Evolutionary conservation across 2,888 invertebrate species (phyloP).

Genomic region (Megaustenia siamemsis): DNA sequence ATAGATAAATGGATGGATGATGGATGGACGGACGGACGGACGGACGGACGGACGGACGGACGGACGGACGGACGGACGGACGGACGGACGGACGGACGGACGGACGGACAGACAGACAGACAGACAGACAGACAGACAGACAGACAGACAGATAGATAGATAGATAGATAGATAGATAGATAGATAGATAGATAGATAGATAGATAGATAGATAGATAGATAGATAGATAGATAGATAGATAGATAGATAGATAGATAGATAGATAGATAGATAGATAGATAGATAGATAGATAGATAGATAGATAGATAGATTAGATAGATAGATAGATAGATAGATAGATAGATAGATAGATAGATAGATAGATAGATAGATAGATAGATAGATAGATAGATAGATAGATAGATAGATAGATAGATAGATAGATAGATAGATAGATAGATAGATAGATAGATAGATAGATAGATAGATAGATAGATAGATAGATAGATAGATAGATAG

Average conservation of each 20-base stretch:
- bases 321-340: neutral
- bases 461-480: neutral
- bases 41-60: too few relatives aligned
- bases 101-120: too few relatives aligned
- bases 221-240: neutral
- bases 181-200: neutral
- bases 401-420: neutral
- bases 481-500: neutral
- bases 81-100: too few relatives aligned
- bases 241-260: neutral
- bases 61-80: too few relatives aligned
- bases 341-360: too few relatives aligned
- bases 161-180: neutral
- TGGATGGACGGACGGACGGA: too few relatives aligned
- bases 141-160: neutral
- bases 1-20: too few relatives aligned
- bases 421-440: neutral
- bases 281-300: neutral
- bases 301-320: neutral
- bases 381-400: too few relatives aligned
- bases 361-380: too few relatives aligned
- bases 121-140: neutral
- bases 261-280: slow-evolving; percentile 6
- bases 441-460: neutral
- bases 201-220: neutral